A percentile compares a stretch with the other conserved stretches of the same genome.
Evolutionary conservation across 2,113 vertebrate species (phyloP).

Genomic region (Donacobius atricapilla): DNA sequence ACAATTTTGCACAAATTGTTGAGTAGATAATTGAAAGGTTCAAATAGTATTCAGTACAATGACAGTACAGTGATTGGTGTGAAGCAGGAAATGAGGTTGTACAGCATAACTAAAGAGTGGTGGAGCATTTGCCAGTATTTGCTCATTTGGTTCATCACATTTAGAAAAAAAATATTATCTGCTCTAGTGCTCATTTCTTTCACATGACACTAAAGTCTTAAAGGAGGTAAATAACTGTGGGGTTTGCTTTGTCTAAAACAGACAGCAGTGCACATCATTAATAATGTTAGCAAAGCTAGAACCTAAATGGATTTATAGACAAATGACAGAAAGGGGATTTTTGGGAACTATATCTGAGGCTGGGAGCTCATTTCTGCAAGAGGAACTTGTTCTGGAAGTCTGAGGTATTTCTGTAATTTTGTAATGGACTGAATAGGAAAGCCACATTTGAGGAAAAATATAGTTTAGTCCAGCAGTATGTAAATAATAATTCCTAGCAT

Average conservation of each 20-base stretch:
- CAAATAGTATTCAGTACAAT: background rate
- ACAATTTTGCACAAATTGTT: background rate
- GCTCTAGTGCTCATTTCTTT: constrained; percentile 16
- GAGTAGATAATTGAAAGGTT: background rate
- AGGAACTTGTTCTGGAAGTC: background rate
- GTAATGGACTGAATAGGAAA: background rate
- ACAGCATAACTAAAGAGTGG: background rate
- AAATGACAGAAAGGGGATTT: background rate
- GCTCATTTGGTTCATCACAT: background rate
- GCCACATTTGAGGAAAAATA: background rate
- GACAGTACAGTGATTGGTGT: background rate
- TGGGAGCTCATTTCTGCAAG: background rate
- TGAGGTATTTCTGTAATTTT: background rate
- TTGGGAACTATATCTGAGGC: background rate
- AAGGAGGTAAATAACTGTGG: background rate
- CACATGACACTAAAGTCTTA: background rate
- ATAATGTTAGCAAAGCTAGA: background rate
- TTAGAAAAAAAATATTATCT: background rate
- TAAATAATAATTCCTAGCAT: background rate
- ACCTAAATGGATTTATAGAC: background rate
- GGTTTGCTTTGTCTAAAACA: background rate
- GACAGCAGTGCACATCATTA: background rate
- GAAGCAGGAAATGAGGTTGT: constrained; percentile 33
- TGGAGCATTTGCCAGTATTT: constrained; percentile 1
- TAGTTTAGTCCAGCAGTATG: background rate